phyloP scores from a whole-genome alignment of 2,113 vertebrate species.

The Notarius quadriscutis region DNA sequence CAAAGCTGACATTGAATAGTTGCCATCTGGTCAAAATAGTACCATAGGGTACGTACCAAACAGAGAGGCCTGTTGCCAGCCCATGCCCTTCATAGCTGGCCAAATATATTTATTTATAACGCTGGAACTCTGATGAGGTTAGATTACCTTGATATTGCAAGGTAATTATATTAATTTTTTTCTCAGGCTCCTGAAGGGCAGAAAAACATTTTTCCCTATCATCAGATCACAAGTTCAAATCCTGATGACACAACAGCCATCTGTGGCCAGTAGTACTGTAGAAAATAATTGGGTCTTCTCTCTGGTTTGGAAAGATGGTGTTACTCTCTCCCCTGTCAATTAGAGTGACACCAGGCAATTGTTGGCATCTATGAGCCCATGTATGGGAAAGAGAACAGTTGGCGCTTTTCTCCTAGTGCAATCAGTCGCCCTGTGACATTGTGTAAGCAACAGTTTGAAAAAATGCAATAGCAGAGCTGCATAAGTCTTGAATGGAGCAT shows the following conservation, averaged over 20 bases:
- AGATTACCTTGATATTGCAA: background rate
- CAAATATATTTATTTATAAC: background rate
- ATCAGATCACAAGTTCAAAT: constrained; percentile 4
- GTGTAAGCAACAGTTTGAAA: background rate
- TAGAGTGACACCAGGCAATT: background rate
- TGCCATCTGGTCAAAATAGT: constrained; percentile 17
- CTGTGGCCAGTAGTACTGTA: background rate
- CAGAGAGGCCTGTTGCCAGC: background rate
- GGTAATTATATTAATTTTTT: background rate
- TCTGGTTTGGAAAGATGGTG: background rate
- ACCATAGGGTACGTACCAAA: background rate
- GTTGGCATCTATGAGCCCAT: background rate
- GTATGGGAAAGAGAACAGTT: background rate
- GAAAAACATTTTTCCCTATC: background rate
- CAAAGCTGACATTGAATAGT: background rate
- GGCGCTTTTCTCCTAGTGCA: background rate
- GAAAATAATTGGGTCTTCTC: constrained; percentile 1
- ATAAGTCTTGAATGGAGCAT: background rate
- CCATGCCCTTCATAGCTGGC: background rate
- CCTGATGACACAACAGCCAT: background rate
- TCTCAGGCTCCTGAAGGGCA: background rate
- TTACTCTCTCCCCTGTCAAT: constrained; percentile 9
- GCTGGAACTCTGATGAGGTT: background rate
- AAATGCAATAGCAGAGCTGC: background rate
- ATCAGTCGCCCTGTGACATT: background rate